Base-by-base conservation (phyloP, 2,888 invertebrate genomes). In the Drosophila leonis region DNA sequence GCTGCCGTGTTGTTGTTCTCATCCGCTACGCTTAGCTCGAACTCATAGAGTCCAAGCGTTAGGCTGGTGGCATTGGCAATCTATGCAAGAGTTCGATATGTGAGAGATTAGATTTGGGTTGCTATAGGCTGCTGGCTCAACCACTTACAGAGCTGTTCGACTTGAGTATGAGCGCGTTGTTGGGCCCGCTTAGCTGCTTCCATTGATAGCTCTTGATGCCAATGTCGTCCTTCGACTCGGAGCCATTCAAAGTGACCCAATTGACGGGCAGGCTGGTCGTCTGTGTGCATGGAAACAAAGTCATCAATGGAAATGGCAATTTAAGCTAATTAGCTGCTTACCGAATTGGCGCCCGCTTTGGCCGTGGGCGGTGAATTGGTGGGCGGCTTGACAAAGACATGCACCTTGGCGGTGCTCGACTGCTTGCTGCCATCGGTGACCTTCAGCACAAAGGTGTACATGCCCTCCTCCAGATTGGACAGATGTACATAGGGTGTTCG, bases 341-440 rank as follows among this genome's bases (percentile, higher is more conserved):
- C 93, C 68, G 93, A 91, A 83, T 96, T 95, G 1, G 92, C 85
- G 0, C 95, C 95, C 0, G 95, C 95, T 85, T 94, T 94, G 63
- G 97, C 97, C 39, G 95, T 94, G 0, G 97, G 97, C 10, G 97
- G 97, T 63, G 96, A 96, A 91, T 97, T 97, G 2, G 97, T 97
- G 1, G 97, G 97, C 1, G 97, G 97, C 92, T 98, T 98, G 0
- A 98, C 98, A 92, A 98, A 98, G 2, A 98, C 98, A 90, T 97
- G 97, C 0, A 98, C 97, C 76, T 97, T 96, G 0, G 98, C 97
- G 0, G 96, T 95, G 39, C 97, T 97, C 2, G 95, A 96, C 93
- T 98, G 98, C 5, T 97, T 97, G 0, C 97, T 97, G 60, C 97
- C 96, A 90, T 99, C 98, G 0, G 97, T 98, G 35, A 98, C 98